A percentile compares a stretch with the other conserved stretches of the same genome.
These are phyloP conservation scores for Dysdera silvatica DNA, from an alignment of 1,140 invertebrate species.

Conservation along the genomic window DNA sequence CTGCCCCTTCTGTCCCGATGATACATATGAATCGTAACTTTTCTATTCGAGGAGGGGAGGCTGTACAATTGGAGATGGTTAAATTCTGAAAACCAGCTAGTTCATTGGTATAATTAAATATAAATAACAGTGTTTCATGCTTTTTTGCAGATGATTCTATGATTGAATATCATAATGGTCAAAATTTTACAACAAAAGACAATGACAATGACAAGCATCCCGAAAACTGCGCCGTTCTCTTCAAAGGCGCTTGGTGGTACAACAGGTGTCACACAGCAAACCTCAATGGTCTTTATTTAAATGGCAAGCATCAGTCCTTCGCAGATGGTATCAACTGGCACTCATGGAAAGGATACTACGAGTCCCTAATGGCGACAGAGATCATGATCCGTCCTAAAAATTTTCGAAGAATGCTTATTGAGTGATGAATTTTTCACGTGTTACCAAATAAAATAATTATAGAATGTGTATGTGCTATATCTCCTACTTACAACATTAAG, in stretches of 20 bases:
- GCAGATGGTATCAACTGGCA: slow-evolving; percentile 43
- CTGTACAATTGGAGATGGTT: too few species aligned
- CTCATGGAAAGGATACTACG: slow-evolving; percentile 42
- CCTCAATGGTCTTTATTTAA: too few species aligned
- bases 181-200: not conserved
- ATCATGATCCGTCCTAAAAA: slow-evolving; percentile 40
- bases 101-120: too few species aligned
- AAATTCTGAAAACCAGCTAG: too few species aligned
- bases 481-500: too few species aligned
- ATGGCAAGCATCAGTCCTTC: slow-evolving; percentile 37
- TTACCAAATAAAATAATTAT: too few species aligned
- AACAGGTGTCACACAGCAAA: slow-evolving; percentile 40
- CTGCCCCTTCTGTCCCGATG: too few species aligned
- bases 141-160: not conserved
- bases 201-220: not conserved
- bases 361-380: slow-evolving; percentile 41
- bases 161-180: not conserved
- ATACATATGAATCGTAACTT: too few species aligned
- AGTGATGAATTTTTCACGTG: too few species aligned
- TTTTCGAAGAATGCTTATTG: not conserved
- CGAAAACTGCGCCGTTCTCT: slow-evolving; percentile 31
- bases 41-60: too few species aligned
- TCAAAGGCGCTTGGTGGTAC: slow-evolving; percentile 45
- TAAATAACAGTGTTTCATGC: too few species aligned
- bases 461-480: too few species aligned